Evolutionary conservation across 2,888 invertebrate genomes (phyloP).

Genomic region (Coleophora deauratella): DNA sequence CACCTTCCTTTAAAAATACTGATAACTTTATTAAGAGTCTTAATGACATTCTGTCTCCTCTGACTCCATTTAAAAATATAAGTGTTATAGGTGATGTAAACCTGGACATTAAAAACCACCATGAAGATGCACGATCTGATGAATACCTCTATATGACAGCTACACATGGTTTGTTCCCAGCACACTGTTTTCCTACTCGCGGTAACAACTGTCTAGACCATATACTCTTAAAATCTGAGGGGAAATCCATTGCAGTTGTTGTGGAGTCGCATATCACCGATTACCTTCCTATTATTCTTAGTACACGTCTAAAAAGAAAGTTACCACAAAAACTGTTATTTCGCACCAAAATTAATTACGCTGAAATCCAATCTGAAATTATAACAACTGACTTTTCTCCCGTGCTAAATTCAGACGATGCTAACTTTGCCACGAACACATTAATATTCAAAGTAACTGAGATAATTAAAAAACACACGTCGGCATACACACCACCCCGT

Average conservation of each 20-base stretch:
- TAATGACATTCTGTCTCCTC: background rate
- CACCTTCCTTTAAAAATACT: background rate
- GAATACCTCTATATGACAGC: slow-evolving; percentile 1
- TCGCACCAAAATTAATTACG: background rate
- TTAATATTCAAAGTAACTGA: background rate
- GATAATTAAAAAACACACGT: background rate
- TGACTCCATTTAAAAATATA: slow-evolving; percentile 3
- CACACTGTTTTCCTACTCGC: slow-evolving; percentile 2
- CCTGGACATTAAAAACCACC: slow-evolving; percentile 3
- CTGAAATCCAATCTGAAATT: background rate
- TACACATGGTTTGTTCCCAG: slow-evolving; percentile 3
- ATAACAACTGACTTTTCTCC: background rate
- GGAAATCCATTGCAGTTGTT: background rate
- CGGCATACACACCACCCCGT: background rate
- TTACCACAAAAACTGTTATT: background rate
- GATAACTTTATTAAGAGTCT: slow-evolving; percentile 3
- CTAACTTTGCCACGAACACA: background rate
- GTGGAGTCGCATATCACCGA: slow-evolving; percentile 3
- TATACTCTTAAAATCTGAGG: slow-evolving; percentile 4
- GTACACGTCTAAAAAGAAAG: background rate
- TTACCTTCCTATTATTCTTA: background rate
- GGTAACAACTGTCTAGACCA: too few species aligned
- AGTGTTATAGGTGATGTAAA: slow-evolving; percentile 9
- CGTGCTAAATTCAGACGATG: background rate
- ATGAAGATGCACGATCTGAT: background rate